These are phyloP conservation scores for Centroberyx gerrardi DNA, from an alignment of 2,797 vertebrate genomes.

Conservation along the genomic window DNA sequence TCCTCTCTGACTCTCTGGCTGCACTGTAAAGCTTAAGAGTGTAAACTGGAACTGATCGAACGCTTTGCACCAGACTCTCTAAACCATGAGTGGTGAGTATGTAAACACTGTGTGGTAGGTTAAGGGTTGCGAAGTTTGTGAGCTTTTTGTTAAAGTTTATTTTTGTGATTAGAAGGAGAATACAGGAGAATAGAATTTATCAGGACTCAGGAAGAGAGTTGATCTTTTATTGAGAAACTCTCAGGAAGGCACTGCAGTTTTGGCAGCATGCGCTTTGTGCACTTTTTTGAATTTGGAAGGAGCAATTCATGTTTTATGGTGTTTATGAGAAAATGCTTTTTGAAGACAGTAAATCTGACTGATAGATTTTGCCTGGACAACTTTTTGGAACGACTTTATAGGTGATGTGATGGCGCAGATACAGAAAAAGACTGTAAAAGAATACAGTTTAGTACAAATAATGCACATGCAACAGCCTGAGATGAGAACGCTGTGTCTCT, in stretches of 20 bases:
- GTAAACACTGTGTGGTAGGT: constrained; percentile 1
- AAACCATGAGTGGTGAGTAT: constrained; percentile 85
- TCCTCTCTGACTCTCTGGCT: constrained; percentile 14
- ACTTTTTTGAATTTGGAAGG: not conserved
- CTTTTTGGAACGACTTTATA: not conserved
- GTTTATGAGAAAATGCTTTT: not conserved
- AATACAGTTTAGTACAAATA: not conserved
- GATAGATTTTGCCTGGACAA: too few species aligned
- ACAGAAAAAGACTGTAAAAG: not conserved
- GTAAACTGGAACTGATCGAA: constrained; percentile 33
- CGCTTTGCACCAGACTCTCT: constrained; percentile 30
- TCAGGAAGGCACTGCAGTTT: not conserved
- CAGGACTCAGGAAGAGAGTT: not conserved
- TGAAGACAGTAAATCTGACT: not conserved
- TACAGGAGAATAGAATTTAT: not conserved
- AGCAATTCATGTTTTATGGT: not conserved
- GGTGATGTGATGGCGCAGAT: not conserved
- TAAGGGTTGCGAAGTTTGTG: not conserved
- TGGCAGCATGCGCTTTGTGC: not conserved
- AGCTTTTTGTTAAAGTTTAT: too few species aligned
- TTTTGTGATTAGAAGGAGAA: not conserved
- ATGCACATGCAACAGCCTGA: not conserved
- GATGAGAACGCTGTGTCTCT: constrained; percentile 3
- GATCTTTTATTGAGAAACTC: not conserved
- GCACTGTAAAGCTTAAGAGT: constrained; percentile 14